Evolutionary conservation across 2,888 invertebrate species (phyloP), one percentile per base, ranked within the genome.

Genomic region (Miltochrista miniata): DNA sequence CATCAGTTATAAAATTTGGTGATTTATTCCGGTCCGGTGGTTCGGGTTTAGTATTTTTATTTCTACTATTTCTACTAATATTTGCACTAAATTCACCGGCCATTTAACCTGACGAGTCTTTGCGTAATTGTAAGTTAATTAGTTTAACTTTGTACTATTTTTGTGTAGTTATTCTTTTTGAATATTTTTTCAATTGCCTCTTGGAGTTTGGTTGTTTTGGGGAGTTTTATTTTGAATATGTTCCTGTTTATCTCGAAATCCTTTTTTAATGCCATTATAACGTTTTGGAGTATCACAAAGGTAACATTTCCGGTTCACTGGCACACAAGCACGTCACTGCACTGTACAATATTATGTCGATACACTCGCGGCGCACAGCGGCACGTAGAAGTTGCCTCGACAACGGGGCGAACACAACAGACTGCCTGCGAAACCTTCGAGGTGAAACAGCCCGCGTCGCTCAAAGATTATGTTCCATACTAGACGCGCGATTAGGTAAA

Each of bases 401-500:
- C 89, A 79, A 90, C 90, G 83, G 79, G 59, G 59, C 80, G 79
- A 68, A 71, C 85, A 90, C 89, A 90, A 91, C 90, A 90, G 86
- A 76, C 63, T 67, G 68, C 68, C 59, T 44, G 64, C 62, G 59
- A 76, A 81, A 73, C 82, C 83, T 81, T 69, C 74, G 72, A 68
- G 72, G 74, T 70, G 71, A 75, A 78, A 75, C 81, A 74, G 71
- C 75, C 73, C 72, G 72, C 71, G 68, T 46, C 60, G 52, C 64
- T 2, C 86, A 87, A 37, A 85, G 89, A 88, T 68, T 79, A 79
- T 48, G 51, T 4, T 33, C 33, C 12, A 29, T 43, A 11, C 41
- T 41, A 74, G 77, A 71, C 34, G 48, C 12, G 53, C 39, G 44
- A 36, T 37, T 73, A 65, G 65, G 70, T 54, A 70, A 12, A 59